Conservation (phyloP, 2,113 vertebrate genomes). For the Fukomys damarensis region DNA sequence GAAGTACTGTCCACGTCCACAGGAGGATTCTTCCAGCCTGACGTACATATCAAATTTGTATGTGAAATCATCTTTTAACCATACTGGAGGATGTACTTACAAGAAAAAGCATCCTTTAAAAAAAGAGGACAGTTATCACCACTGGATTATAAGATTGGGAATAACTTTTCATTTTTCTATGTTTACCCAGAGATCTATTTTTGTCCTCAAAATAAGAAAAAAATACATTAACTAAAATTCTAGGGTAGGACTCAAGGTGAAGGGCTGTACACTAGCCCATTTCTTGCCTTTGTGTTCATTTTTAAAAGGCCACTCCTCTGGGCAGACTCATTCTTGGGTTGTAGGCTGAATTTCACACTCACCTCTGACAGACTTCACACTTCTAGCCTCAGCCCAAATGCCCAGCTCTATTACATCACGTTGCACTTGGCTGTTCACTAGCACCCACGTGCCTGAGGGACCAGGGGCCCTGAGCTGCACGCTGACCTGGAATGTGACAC, state of each 20-base stretch:
- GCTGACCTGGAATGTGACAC: neutral
- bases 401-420: neutral
- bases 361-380: neutral
- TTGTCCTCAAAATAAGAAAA: too few species aligned
- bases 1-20: neutral
- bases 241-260: neutral
- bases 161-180: constrained; percentile 23
- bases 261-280: neutral
- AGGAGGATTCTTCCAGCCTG: neutral
- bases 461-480: rapidly evolving
- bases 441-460: neutral
- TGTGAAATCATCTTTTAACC: neutral
- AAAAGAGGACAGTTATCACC: neutral
- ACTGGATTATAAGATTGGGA: neutral
- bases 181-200: neutral
- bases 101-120: neutral
- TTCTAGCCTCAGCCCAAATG: neutral
- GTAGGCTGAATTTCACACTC: rapidly evolving
- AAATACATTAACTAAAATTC: neutral
- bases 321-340: neutral
- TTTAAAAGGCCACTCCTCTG: neutral
- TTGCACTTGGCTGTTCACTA: neutral
- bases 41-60: neutral
- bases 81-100: neutral
- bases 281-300: neutral